Evolutionary conservation across 2,888 invertebrate genomes (phyloP).

Genomic region (Thalpophila matura): DNA sequence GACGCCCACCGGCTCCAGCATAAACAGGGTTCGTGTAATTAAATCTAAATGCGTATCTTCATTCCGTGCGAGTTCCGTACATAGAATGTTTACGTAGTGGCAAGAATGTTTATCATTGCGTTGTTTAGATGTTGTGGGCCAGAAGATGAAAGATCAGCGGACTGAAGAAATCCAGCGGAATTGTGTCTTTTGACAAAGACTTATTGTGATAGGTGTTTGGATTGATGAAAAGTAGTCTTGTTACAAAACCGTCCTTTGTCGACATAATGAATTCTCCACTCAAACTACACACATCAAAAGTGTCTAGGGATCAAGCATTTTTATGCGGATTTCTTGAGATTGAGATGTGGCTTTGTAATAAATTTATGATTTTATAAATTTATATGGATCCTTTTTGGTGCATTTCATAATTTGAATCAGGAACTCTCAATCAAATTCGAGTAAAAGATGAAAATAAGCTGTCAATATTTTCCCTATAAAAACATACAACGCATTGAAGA

Average conservation of each 20-base stretch:
- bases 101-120: conserved; percentile 48
- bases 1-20: conserved; percentile 18
- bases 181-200: neutral
- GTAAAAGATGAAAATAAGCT: no score
- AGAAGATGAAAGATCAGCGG: neutral
- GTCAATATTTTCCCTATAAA: no score
- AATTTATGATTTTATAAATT: no score
- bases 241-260: neutral
- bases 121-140: conserved; percentile 21
- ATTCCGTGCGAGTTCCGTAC: conserved; percentile 47
- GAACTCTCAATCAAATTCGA: no score
- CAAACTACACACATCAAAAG: no score
- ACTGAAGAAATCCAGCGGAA: neutral
- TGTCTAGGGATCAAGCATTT: no score
- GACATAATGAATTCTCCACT: neutral
- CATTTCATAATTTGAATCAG: no score
- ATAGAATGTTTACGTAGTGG: conserved; percentile 54
- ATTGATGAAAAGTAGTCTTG: neutral
- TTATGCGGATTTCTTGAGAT: no score
- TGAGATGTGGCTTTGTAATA: no score
- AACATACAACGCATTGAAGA: no score
- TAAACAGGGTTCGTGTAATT: conserved; percentile 55
- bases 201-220: no score
- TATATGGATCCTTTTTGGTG: no score
- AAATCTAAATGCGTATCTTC: conserved; percentile 60